Conservation (phyloP, 2,797 vertebrate species). For the Serranus cabrilla region DNA sequence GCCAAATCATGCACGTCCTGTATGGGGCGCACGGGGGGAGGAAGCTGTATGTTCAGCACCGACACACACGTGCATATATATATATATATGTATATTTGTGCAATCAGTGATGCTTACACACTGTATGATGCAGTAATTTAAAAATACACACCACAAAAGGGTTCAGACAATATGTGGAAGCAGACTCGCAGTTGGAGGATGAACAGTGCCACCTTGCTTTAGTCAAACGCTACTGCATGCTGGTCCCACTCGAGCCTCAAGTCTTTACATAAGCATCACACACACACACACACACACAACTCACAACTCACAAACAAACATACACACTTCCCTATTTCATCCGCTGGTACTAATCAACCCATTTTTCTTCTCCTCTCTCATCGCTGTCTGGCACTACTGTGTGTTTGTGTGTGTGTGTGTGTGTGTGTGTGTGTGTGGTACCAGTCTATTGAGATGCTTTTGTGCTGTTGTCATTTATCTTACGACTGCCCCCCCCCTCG, state of each 20-base stretch:
- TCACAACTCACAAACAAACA: slow-evolving; percentile 50
- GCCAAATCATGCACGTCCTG: slow-evolving; percentile 38
- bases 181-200: slow-evolving; percentile 57
- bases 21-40: slow-evolving; percentile 18
- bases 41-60: background rate
- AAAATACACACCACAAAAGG: slow-evolving; percentile 24
- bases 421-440: slow-evolving; percentile 42
- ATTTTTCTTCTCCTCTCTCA: slow-evolving; percentile 75
- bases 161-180: slow-evolving; percentile 3
- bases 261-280: slow-evolving; percentile 46
- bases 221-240: slow-evolving; percentile 55
- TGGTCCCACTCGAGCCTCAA: slow-evolving; percentile 5
- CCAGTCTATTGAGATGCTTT: slow-evolving; percentile 75
- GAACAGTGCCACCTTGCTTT: slow-evolving; percentile 83
- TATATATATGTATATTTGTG: background rate
- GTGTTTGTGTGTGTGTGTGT: slow-evolving; percentile 28
- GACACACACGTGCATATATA: background rate
- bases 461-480: slow-evolving; percentile 79
- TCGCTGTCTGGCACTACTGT: slow-evolving; percentile 42
- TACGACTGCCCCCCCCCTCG: slow-evolving; percentile 31
- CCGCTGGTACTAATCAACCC: slow-evolving; percentile 73
- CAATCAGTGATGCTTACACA: slow-evolving; percentile 7
- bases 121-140: slow-evolving; percentile 16
- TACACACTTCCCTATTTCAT: slow-evolving; percentile 66
- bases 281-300: slow-evolving; percentile 34